Conservation (phyloP, 2,797 vertebrate genomes). For the Scarus forsteni region DNA sequence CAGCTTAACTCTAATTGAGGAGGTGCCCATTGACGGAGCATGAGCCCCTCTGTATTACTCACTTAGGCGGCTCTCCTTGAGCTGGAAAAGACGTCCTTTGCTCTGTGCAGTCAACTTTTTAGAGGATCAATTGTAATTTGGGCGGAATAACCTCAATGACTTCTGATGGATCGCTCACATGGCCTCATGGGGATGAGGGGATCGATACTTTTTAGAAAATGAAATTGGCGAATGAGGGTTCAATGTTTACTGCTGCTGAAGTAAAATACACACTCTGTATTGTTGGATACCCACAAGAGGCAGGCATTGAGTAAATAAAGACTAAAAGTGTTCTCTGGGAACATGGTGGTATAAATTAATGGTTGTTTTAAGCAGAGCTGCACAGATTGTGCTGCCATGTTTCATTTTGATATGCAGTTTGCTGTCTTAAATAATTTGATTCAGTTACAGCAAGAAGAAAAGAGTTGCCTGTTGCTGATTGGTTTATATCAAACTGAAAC, state of each 20-base stretch:
- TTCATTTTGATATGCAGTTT: slow-evolving; percentile 28
- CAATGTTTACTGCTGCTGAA: slow-evolving; percentile 39
- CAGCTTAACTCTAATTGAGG: slow-evolving; percentile 76
- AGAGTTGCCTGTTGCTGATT: slow-evolving; percentile 13
- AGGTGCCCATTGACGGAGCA: slow-evolving; percentile 64
- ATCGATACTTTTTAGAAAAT: slow-evolving; percentile 68
- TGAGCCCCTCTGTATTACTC: slow-evolving; percentile 48
- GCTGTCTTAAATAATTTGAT: slow-evolving; percentile 35
- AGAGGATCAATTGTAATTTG: slow-evolving; percentile 74
- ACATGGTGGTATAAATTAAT: slow-evolving; percentile 7
- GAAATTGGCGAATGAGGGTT: slow-evolving; percentile 47
- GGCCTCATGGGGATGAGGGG: slow-evolving; percentile 37
- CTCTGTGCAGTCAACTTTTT: slow-evolving; percentile 62
- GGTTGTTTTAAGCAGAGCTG: neutral
- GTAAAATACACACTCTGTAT: slow-evolving; percentile 39
- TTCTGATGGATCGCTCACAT: slow-evolving; percentile 50
- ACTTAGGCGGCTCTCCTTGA: slow-evolving; percentile 64
- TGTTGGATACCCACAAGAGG: slow-evolving; percentile 27
- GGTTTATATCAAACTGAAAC: slow-evolving; percentile 6
- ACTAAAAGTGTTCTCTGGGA: slow-evolving; percentile 13
- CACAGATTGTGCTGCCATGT: slow-evolving; percentile 26
- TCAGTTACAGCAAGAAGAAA: neutral
- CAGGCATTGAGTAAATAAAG: neutral
- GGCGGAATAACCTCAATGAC: slow-evolving; percentile 65
- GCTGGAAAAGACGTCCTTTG: slow-evolving; percentile 61